These are phyloP conservation scores for Tigriopus californicus DNA, from an alignment of 2,888 invertebrate genomes.

Conservation along the genomic window DNA sequence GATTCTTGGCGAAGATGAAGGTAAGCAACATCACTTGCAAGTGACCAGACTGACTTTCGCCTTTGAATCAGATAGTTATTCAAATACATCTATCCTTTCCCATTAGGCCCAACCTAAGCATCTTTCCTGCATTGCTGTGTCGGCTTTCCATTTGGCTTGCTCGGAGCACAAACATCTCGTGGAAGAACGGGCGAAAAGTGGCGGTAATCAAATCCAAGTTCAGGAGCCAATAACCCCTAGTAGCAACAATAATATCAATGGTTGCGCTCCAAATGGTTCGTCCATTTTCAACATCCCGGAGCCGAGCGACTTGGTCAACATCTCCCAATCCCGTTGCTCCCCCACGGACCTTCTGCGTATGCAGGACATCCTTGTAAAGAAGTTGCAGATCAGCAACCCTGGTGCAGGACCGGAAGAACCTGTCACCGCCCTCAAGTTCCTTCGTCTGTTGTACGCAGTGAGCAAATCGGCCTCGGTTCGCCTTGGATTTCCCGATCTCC, in stretches of 20 bases:
- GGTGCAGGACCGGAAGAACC: slow-evolving; percentile 32
- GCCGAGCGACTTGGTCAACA: slow-evolving; percentile 41
- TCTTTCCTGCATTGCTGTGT: slow-evolving; percentile 67
- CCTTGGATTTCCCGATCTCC: slow-evolving; percentile 26
- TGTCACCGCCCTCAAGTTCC: slow-evolving; percentile 45
- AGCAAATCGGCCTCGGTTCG: slow-evolving; percentile 34
- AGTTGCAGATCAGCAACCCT: slow-evolving; percentile 42
- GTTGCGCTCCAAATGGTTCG: background rate
- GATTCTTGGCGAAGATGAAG: slow-evolving; percentile 65
- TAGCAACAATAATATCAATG: no score
- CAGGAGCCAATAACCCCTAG: no score
- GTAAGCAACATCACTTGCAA: slow-evolving; percentile 27
- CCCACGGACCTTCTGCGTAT: slow-evolving; percentile 65
- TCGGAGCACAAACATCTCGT: slow-evolving; percentile 42
- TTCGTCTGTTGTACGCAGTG: slow-evolving; percentile 43
- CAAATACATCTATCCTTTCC: slow-evolving; percentile 17
- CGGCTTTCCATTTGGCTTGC: slow-evolving; percentile 66
- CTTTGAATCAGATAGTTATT: background rate
- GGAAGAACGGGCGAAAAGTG: slow-evolving; percentile 15
- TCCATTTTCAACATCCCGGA: slow-evolving; percentile 21
- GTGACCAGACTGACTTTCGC: background rate
- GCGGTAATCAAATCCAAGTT: no score
- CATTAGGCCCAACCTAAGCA: slow-evolving; percentile 49
- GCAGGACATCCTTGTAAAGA: slow-evolving; percentile 59
- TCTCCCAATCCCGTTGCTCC: slow-evolving; percentile 59